Base-by-base conservation (phyloP, 1,140 invertebrate species). In the Eciton burchellii region DNA sequence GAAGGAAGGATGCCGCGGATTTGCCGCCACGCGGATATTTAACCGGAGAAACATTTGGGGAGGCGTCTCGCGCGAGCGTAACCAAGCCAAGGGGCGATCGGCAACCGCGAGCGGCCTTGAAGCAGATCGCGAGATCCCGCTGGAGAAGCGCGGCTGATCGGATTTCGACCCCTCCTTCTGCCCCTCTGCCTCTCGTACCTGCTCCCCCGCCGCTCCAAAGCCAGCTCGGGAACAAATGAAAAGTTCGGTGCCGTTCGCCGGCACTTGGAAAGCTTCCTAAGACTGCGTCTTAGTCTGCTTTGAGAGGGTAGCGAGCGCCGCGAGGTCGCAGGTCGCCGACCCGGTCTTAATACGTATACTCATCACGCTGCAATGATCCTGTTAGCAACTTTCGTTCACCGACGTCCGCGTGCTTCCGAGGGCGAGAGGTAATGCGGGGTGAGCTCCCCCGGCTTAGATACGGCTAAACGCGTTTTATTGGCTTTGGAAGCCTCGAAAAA, bases 311-410 rank as follows among this genome's bases (percentile, higher is more conserved):
- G 29, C 26, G 47, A 83, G 47, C 68, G 49, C 29, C 19, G 19
- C 24, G n/a, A n/a, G n/a, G n/a, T 41, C 52, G 57, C 26, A 85
- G 90, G 91, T 91, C 89, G 85, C 66, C 85, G 89, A 89, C 90
- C 90, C 82, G 89, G 76, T 87, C 91, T 91, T 91, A 92, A 92
- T 92, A 92, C 90, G 91, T 91, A 91, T 88, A 91, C 91, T 92
- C 91, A 92, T 92, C 91, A 91, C 91, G 91, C 91, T 89, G 91
- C 90, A 91, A 91, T 92, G 91, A 92, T 92, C 92, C 91, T 91
- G 90, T 92, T 92, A 92, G 88, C 82, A 91, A 92, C 86, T 92
- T 79, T 79, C n/a, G 35, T 68, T 79, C 63, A 68, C 70, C 24
- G 63, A 49, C 49, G 65, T 70, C 74, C 54, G 41, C n/a, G 45